Conservation (phyloP, 2,113 vertebrate genomes). For the Psammodynastes pulverulentus region DNA sequence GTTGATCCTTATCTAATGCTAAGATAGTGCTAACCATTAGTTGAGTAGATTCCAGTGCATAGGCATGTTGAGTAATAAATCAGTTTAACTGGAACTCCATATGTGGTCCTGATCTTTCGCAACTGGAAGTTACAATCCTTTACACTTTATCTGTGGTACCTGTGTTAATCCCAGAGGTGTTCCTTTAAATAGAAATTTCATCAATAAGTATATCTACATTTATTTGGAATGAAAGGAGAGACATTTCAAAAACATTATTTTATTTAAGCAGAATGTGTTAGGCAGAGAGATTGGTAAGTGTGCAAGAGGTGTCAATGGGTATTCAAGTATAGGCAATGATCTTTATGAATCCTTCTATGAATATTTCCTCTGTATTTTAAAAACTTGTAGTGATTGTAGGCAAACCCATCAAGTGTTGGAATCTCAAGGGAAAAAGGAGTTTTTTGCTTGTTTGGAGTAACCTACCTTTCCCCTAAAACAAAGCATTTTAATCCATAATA, state of each 20-base stretch:
- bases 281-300: not conserved
- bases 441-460: not conserved
- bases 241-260: not conserved
- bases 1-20: too few species aligned
- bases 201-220: not conserved
- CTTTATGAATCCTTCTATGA: not conserved
- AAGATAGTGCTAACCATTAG: too few species aligned
- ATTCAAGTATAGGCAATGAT: not conserved
- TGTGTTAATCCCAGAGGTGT: not conserved
- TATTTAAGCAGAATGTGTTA: not conserved
- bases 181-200: not conserved
- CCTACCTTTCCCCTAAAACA: too few species aligned
- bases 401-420: not conserved
- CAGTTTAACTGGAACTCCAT: too few species aligned
- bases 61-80: too few species aligned
- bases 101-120: too few species aligned
- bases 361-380: not conserved
- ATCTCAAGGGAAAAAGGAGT: not conserved
- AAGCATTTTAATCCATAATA: too few species aligned
- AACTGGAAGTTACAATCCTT: not conserved
- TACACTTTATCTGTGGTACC: not conserved
- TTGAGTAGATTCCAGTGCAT: too few species aligned
- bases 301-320: not conserved
- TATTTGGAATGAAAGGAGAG: not conserved
- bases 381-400: not conserved